Evolutionary conservation across 2,888 invertebrate species (phyloP).

Genomic region (Ophion costatus): DNA sequence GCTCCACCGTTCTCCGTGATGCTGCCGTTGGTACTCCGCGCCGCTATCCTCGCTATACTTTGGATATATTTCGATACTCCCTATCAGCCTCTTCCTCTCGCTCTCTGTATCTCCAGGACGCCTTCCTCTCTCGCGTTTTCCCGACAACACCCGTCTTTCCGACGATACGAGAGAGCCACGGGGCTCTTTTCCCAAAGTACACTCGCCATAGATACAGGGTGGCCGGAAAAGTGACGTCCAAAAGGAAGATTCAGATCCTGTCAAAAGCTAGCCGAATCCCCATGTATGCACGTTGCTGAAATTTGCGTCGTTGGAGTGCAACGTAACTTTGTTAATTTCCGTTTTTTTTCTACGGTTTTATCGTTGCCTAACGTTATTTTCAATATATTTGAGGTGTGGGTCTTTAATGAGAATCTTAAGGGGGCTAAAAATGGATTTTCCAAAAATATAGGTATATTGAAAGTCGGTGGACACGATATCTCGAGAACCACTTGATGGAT

Average conservation of each 20-base stretch:
- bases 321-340: too few species aligned
- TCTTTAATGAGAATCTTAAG: too few species aligned
- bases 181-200: slow-evolving; percentile 33
- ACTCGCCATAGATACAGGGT: not conserved
- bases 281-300: too few species aligned
- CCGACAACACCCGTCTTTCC: slow-evolving; percentile 36
- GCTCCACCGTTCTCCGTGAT: slow-evolving; percentile 53
- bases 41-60: slow-evolving; percentile 49
- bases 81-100: not conserved
- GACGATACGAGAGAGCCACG: slow-evolving; percentile 16
- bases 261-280: too few species aligned
- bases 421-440: too few species aligned
- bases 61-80: slow-evolving; percentile 35
- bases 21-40: slow-evolving; percentile 41
- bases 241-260: not conserved
- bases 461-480: too few species aligned
- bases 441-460: too few species aligned
- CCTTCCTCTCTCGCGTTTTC: slow-evolving; percentile 56
- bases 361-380: too few species aligned
- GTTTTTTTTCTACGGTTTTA: too few species aligned
- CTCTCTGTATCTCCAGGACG: not conserved
- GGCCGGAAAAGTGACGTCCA: not conserved
- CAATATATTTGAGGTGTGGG: too few species aligned
- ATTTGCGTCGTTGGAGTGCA: too few species aligned
- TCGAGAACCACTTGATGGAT: too few species aligned